Conservation (phyloP, 2,888 invertebrate genomes). For the Troglohyphantes excavatus region DNA sequence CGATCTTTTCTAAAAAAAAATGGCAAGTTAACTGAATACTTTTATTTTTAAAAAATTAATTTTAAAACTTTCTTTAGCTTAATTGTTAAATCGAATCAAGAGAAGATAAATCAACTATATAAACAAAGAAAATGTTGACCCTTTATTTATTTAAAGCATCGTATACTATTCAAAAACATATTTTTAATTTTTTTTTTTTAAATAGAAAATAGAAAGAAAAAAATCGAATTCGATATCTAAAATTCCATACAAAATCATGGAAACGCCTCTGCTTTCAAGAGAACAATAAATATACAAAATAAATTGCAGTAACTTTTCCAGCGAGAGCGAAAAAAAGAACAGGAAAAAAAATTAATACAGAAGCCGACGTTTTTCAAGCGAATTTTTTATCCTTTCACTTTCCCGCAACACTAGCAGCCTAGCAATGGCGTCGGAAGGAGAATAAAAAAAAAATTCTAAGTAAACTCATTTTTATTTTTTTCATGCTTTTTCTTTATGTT, state of each 20-base stretch:
- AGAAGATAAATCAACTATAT: too few relatives aligned
- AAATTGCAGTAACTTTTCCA: slow-evolving; percentile 6
- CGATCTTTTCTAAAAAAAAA: too few relatives aligned
- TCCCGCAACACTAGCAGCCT: neutral
- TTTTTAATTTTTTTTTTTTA: too few relatives aligned
- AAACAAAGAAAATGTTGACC: too few relatives aligned
- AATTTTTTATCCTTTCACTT: neutral
- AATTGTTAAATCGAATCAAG: too few relatives aligned
- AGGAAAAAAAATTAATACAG: neutral
- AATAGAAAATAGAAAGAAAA: too few relatives aligned
- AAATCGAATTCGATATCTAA: neutral
- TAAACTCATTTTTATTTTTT: slow-evolving; percentile 8
- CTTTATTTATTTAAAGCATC: too few relatives aligned
- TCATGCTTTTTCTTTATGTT: neutral
- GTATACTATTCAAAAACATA: too few relatives aligned
- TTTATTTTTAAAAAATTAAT: too few relatives aligned
- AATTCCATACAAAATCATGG: neutral
- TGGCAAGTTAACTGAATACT: too few relatives aligned
- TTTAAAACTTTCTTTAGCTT: too few relatives aligned
- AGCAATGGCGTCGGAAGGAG: neutral
- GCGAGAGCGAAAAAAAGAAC: neutral
- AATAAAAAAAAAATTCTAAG: neutral
- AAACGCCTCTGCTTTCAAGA: neutral
- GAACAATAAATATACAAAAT: neutral
- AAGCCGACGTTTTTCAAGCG: neutral